Evolutionary conservation across 30 jellyfish, hydroid and myxozoan species (phyloP).

Genomic region (Aurelia aurita complex sp. Pacific): DNA sequence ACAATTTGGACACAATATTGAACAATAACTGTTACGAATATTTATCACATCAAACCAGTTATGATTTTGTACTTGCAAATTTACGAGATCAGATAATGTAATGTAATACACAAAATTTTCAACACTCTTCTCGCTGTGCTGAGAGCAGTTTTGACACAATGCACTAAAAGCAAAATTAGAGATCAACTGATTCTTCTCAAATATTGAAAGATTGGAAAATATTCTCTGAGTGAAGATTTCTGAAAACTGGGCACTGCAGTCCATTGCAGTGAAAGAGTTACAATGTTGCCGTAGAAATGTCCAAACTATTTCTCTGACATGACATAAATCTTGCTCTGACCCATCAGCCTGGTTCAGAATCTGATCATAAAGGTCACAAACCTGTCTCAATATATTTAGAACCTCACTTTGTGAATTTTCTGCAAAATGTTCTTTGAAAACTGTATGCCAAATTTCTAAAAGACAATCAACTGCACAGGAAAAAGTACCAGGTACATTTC

Average conservation of each 20-base stretch:
- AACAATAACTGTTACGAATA: background rate
- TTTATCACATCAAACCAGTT: slow-evolving; percentile 15
- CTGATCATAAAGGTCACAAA: slow-evolving; percentile 13
- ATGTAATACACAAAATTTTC: slow-evolving; percentile 15
- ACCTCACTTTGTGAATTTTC: background rate
- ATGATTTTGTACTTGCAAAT: background rate
- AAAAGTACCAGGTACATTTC: slow-evolving; percentile 21
- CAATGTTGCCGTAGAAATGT: slow-evolving; percentile 8
- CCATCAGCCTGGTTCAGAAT: slow-evolving; percentile 8
- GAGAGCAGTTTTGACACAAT: slow-evolving; percentile 4
- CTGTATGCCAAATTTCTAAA: slow-evolving; percentile 30
- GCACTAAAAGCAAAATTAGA: slow-evolving; percentile 1
- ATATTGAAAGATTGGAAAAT: slow-evolving; percentile 5
- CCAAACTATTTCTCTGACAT: slow-evolving; percentile 26
- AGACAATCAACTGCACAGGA: slow-evolving; percentile 47
- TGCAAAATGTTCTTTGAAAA: background rate
- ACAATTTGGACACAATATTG: slow-evolving; percentile 7
- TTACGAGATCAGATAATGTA: slow-evolving; percentile 6
- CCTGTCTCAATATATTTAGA: slow-evolving; percentile 1
- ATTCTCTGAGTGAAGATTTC: slow-evolving; percentile 17
- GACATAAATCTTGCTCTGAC: slow-evolving; percentile 9
- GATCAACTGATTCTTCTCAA: slow-evolving; percentile 13
- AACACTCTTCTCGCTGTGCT: background rate
- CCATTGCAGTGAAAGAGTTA: slow-evolving; percentile 19
- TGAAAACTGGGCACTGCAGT: slow-evolving; percentile 37